Conservation (phyloP, 2,113 vertebrate species). For the Spheniscus mendiculus region DNA sequence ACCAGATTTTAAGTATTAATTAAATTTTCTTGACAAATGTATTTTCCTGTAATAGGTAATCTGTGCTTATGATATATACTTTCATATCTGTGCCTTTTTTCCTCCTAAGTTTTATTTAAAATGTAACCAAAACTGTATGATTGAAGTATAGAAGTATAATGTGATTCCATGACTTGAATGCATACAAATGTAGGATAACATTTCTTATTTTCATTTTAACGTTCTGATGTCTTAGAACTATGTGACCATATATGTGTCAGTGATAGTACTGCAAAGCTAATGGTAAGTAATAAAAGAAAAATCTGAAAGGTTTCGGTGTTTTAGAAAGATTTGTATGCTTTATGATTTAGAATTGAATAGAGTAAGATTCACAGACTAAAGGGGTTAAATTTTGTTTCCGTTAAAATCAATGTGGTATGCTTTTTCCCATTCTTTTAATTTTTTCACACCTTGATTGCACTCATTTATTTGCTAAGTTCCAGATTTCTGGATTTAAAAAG, state of each 20-base stretch:
- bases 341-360: background rate
- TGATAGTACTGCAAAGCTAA: background rate
- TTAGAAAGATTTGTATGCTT: background rate
- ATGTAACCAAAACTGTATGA: background rate
- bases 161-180: background rate
- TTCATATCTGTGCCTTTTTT: background rate
- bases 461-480: background rate
- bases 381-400: background rate
- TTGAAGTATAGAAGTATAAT: background rate
- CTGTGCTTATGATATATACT: background rate
- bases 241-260: background rate
- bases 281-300: background rate
- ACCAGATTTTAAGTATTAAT: constrained; percentile 15
- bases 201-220: background rate
- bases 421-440: background rate
- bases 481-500: background rate
- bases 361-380: background rate
- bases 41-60: background rate
- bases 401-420: background rate
- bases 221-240: background rate
- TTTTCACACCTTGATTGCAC: background rate
- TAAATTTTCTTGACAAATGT: constrained; percentile 20
- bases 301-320: background rate
- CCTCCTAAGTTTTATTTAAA: background rate
- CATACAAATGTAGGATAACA: background rate